Evolutionary conservation across 2,888 invertebrate species (phyloP).

Genomic region (Cryptus viduatorius): DNA sequence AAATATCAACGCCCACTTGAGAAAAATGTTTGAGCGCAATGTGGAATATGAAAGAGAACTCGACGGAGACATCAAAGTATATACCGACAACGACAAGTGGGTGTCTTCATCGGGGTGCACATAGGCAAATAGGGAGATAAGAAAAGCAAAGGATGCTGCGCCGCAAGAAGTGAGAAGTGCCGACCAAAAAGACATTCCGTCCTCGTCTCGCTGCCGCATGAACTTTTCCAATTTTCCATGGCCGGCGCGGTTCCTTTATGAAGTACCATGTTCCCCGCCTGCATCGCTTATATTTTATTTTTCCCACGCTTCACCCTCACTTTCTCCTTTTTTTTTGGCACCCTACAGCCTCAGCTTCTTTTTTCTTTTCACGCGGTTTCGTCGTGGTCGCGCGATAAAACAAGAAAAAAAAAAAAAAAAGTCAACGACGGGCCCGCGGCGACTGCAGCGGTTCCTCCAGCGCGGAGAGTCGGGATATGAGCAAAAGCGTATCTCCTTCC

Average conservation of each 20-base stretch:
- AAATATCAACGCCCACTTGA: background rate
- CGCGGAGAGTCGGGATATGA: constrained; percentile 26
- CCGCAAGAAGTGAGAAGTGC: background rate
- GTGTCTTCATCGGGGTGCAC: background rate
- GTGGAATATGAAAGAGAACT: background rate
- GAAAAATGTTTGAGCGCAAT: background rate
- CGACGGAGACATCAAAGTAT: too few species aligned
- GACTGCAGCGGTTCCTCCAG: background rate
- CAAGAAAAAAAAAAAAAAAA: constrained; percentile 33
- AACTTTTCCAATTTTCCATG: constrained; percentile 56
- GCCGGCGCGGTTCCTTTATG: constrained; percentile 26
- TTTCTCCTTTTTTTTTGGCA: background rate
- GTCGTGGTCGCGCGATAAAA: constrained; percentile 47
- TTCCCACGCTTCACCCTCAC: constrained; percentile 31
- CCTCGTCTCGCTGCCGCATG: constrained; percentile 3
- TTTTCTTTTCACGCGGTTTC: constrained; percentile 33
- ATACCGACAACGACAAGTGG: background rate
- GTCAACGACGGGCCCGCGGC: constrained; percentile 3
- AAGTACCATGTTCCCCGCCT: background rate
- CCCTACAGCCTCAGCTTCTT: background rate
- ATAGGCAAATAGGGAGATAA: background rate
- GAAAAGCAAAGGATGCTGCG: background rate
- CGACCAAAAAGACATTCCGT: constrained; percentile 18
- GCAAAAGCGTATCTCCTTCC: constrained; percentile 24
- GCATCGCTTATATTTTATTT: constrained; percentile 50